phyloP scores from a whole-genome alignment of 2,797 vertebrate species.

The Carduelis carduelis region DNA sequence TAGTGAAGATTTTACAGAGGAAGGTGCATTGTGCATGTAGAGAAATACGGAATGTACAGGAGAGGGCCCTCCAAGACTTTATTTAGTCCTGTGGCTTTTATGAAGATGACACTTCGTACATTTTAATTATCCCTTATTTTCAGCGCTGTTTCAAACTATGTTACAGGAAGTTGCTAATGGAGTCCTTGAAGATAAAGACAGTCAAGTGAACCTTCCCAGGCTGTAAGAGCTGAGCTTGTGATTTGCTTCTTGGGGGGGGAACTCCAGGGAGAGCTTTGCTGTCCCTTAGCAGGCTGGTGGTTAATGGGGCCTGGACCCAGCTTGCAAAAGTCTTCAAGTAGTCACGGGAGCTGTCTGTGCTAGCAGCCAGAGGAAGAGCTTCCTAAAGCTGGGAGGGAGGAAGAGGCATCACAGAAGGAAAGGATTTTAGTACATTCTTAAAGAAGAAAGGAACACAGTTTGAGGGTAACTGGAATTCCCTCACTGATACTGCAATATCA shows the following conservation, averaged over 20 bases:
- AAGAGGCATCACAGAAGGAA: background rate
- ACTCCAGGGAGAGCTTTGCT: background rate
- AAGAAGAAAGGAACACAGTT: background rate
- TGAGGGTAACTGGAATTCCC: background rate
- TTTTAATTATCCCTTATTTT: conserved; percentile 61
- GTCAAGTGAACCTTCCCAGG: conserved; percentile 12
- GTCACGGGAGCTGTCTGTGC: background rate
- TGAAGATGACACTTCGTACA: conserved; percentile 55
- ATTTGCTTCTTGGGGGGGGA: background rate
- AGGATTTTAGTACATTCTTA: background rate
- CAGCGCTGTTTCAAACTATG: background rate
- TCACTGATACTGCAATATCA: fast-evolving
- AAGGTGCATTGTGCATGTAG: background rate
- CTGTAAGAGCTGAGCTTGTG: background rate
- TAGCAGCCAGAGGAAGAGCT: background rate
- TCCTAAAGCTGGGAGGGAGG: background rate
- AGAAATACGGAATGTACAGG: conserved; percentile 30
- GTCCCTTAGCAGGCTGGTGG: background rate
- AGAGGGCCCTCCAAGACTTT: conserved; percentile 64
- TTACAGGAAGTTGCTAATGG: conserved; percentile 44
- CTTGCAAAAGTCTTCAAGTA: background rate
- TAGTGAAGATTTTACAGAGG: background rate
- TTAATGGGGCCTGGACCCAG: background rate
- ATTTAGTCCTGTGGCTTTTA: conserved; percentile 45
- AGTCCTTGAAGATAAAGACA: conserved; percentile 44